Evolutionary conservation across 2,113 vertebrate species (phyloP).

Genomic region (Hyaena hyaena): DNA sequence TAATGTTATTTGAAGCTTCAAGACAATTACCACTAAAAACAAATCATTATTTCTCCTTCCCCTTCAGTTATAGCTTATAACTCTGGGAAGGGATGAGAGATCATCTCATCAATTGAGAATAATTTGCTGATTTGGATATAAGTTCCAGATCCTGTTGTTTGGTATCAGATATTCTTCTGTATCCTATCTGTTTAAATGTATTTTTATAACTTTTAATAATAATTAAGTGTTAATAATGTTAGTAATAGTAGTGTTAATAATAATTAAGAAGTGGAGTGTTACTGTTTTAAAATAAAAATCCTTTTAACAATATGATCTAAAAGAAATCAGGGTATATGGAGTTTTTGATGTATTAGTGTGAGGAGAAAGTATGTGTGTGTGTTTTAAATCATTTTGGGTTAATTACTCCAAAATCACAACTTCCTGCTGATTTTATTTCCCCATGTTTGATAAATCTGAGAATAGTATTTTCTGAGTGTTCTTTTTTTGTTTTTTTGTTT

Average conservation of each 20-base stretch:
- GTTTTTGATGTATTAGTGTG: neutral
- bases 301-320: neutral
- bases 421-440: neutral
- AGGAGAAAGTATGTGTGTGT: neutral
- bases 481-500: conserved; percentile 35
- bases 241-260: neutral
- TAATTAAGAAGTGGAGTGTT: neutral
- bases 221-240: neutral
- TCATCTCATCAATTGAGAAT: neutral
- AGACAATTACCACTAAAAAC: neutral
- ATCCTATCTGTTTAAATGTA: neutral
- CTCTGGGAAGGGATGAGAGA: neutral
- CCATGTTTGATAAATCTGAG: neutral
- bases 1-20: conserved; percentile 15
- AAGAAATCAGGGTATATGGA: neutral
- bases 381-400: neutral
- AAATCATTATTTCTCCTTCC: neutral
- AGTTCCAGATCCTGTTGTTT: neutral
- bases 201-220: conserved; percentile 17
- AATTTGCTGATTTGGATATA: neutral
- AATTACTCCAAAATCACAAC: neutral
- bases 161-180: neutral
- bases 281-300: neutral
- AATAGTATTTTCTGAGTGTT: neutral
- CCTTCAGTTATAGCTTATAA: neutral